Evolutionary conservation across 2,797 vertebrate species (phyloP).

Genomic region (Aeoliscus strigatus): DNA sequence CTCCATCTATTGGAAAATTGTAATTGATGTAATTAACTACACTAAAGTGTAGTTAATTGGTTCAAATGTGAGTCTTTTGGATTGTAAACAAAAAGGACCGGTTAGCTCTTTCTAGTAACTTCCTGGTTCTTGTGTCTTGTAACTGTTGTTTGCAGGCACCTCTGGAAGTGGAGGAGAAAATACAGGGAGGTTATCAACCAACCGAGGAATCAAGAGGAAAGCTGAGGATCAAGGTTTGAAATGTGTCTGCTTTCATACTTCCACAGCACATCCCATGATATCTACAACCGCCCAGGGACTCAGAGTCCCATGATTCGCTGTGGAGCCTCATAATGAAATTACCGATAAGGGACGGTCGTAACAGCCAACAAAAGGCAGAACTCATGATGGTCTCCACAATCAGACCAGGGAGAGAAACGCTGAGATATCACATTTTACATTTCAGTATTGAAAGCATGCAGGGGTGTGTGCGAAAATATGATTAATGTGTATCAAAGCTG

Average conservation of each 20-base stretch:
- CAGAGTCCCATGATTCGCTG: constrained; percentile 55
- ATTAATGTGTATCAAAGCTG: background rate
- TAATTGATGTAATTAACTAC: no score
- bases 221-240: constrained; percentile 70
- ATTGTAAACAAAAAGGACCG: background rate
- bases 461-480: background rate
- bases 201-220: constrained; percentile 70
- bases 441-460: background rate
- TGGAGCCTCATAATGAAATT: constrained; percentile 44
- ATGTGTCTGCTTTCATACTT: constrained; percentile 19
- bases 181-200: constrained; percentile 7
- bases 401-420: background rate
- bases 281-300: constrained; percentile 20
- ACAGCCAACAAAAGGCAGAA: constrained; percentile 13
- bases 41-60: no score
- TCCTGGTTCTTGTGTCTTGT: background rate
- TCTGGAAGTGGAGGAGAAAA: constrained; percentile 17
- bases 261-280: constrained; percentile 40
- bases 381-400: background rate
- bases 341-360: constrained; percentile 11
- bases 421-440: background rate
- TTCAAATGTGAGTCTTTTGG: no score
- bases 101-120: background rate
- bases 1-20: no score
- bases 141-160: constrained; percentile 38